Base-by-base conservation (phyloP, 1,140 invertebrate species). In the Acromyrmex charruanus region DNA sequence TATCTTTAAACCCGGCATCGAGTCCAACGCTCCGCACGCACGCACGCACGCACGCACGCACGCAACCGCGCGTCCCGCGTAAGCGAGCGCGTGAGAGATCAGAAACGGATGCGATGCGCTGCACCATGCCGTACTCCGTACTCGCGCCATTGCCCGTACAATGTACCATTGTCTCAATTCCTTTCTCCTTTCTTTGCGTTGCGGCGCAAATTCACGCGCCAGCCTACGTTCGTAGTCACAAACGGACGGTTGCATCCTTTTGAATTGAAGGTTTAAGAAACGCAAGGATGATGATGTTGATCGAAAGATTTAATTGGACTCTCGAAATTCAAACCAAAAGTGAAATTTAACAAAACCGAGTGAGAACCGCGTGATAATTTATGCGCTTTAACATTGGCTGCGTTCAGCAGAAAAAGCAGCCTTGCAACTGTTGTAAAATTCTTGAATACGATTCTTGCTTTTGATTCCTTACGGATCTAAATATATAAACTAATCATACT, bases 1-100 rank as follows among this genome's bases (percentile, higher is more conserved):
- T 93, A 93, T 91, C 87, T 93, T 93, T 92, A 93, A 93, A 92
- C 89, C 68, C 82, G 63, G 77, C 82, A 68, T 65, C 85, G 69
- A 65, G 74, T 55, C 77, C 71, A 79, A 58, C 82, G 82, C 55
- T 75, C 58, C 28, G 77, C 63, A 51, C 65, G 63, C 53, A 79
- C 63, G 82, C 61, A 85, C 39, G 69, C 49, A 81, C 51, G 49
- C 39, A 77, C 25, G 44, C 14, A 63, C 55, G 74, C 44, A 69
- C 31, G 86, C 74, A 53, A 51, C 21, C 66, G 75, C 39, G 16
- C 28, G 28, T 74, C 53, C 31, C 55, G 49, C 58, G 49, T 44
- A 63, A 49, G 59, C 55, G 63, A 71, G 77, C 79, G 68, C 39
- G 68, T 85, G 87, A 88, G 85, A 88, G 91, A 92, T 92, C 87